Percentiles rank a stretch among this genome's conserved stretches.
Evolutionary conservation across 2,888 invertebrate species (phyloP).

Genomic region (Cybosia mesomella): DNA sequence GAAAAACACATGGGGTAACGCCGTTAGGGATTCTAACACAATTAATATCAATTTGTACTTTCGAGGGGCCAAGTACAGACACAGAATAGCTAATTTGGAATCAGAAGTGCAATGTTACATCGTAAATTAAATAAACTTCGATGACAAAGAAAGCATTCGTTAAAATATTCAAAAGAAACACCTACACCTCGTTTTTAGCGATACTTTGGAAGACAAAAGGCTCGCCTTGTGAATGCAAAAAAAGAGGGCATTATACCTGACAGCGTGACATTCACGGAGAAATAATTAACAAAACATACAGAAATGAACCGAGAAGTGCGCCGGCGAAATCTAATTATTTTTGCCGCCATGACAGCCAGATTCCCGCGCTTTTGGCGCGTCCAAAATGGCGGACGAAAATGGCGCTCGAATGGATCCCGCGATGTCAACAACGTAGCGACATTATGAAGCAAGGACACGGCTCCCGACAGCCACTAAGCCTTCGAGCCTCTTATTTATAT

Average conservation of each 20-base stretch:
- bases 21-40: constrained; percentile 77
- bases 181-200: constrained; percentile 60
- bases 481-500: constrained; percentile 73
- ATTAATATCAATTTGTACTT: constrained; percentile 84
- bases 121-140: constrained; percentile 48
- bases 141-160: constrained; percentile 46
- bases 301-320: constrained; percentile 79
- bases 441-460: constrained; percentile 78
- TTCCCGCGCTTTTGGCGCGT: constrained; percentile 76
- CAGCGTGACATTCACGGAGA: constrained; percentile 68
- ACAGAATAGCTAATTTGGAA: constrained; percentile 49
- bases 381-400: constrained; percentile 68
- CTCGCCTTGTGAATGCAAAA: constrained; percentile 48
- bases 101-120: constrained; percentile 38
- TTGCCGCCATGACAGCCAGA: constrained; percentile 79
- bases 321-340: constrained; percentile 83
- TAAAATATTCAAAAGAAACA: constrained; percentile 64
- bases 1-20: constrained; percentile 83
- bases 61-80: constrained; percentile 57
- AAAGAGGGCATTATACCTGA: constrained; percentile 54
- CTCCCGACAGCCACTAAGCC: constrained; percentile 79
- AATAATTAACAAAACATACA: constrained; percentile 85
- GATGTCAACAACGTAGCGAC: constrained; percentile 75
- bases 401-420: constrained; percentile 68
- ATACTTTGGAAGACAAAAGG: constrained; percentile 63